Evolutionary conservation across 2,888 invertebrate genomes (phyloP), one percentile per base, ranked within the genome.

Genomic region (Fissipunctia ypsillon): DNA sequence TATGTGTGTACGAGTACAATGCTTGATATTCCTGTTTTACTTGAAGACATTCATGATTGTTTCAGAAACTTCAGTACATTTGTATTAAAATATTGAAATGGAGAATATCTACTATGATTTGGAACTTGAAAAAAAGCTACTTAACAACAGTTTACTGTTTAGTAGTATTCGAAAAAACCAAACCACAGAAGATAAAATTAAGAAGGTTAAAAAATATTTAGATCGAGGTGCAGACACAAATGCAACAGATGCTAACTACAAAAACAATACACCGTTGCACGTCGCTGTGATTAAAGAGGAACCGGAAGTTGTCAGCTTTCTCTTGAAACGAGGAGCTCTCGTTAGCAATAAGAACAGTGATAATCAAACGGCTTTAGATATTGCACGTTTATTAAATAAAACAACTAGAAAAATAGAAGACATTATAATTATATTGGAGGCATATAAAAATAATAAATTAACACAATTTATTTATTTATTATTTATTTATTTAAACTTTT

Each of bases 221-320:
- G 60, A 78, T 9, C 69, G 76, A 35, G 88, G 88, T 9, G 87
- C 88, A 50, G 82, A 89, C 31, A 72, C 89, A 9, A 88, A 89
- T 73, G 78, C 86, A 10, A 68, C 43, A n/a, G 88, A 89, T 60
- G 84, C 80, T 0, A 84, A 88, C 76, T 68, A 87, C 50, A 76
- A 74, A 43, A 57, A 76, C 48, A 87, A 87, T 66, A 84, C 87
- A 31, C 82, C 84, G 3, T 71, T 88, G 31, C 89, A 89, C 73
- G 68, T 88, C 19, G 88, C 87, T 5, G 85, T 84, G 43, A 63
- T 69, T 10, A 84, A 70, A 41, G 75, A 75, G 25, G 85, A 86
- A 69, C 61, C 38, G 16, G 78, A 80, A 50, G 64, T 87, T n/a
- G 79, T 86, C 6, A 69, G 64, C 5, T 63, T 85, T n/a, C 81